Evolutionary conservation across 2,888 invertebrate genomes (phyloP).

Genomic region (Apodemia mormo): DNA sequence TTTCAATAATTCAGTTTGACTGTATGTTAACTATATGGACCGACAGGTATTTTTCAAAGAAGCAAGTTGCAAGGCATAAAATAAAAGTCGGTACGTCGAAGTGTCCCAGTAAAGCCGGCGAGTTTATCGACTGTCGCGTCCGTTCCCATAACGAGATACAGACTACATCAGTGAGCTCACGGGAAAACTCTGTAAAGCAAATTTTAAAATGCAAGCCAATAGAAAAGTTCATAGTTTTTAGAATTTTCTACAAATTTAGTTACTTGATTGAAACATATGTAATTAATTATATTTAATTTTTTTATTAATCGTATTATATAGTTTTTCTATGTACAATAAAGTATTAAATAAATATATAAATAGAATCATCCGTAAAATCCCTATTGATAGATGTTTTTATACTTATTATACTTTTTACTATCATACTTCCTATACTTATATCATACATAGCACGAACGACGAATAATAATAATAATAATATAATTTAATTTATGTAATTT

Average conservation of each 20-base stretch:
- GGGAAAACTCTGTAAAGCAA: slow-evolving; percentile 29
- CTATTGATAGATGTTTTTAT: too few relatives aligned
- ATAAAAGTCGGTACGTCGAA: slow-evolving; percentile 19
- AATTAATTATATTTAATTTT: too few relatives aligned
- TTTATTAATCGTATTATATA: too few relatives aligned
- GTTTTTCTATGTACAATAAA: too few relatives aligned
- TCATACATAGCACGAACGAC: too few relatives aligned
- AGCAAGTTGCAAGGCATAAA: slow-evolving; percentile 19
- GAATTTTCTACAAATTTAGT: slow-evolving; percentile 2
- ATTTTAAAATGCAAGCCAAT: slow-evolving; percentile 28
- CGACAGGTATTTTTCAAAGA: neutral
- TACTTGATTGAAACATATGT: neutral
- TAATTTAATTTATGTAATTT: too few relatives aligned
- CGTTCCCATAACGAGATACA: slow-evolving; percentile 32
- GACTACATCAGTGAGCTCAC: slow-evolving; percentile 23
- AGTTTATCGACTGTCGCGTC: slow-evolving; percentile 30
- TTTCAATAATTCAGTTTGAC: neutral
- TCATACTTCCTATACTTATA: too few relatives aligned
- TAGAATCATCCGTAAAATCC: too few relatives aligned
- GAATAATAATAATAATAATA: too few relatives aligned
- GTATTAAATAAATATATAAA: too few relatives aligned
- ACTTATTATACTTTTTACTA: too few relatives aligned
- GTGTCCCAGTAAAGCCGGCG: slow-evolving; percentile 20
- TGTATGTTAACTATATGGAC: neutral
- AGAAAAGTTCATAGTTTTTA: slow-evolving; percentile 20